Evolutionary conservation across 2,797 vertebrate genomes (phyloP).

Genomic region (Acestrorhynchus altus): DNA sequence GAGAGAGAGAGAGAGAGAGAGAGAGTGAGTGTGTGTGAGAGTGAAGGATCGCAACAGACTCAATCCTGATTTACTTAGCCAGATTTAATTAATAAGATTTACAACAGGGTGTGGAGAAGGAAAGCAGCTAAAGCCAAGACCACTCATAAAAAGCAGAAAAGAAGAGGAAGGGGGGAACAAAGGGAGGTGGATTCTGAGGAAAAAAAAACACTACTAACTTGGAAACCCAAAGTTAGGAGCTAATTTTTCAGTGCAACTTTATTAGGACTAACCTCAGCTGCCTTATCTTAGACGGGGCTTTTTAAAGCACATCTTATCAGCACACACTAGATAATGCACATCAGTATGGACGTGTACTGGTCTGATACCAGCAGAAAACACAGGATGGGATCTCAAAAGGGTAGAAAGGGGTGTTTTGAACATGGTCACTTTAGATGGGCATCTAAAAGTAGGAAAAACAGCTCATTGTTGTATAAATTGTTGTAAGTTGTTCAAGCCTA

Average conservation of each 20-base stretch:
- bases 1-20: not conserved
- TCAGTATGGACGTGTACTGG: no score
- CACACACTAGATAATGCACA: no score
- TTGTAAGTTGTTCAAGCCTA: no score
- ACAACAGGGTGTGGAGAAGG: slow-evolving; percentile 52
- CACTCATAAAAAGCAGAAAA: slow-evolving; percentile 44
- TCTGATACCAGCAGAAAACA: no score
- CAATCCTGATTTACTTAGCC: slow-evolving; percentile 48
- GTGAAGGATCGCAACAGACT: not conserved
- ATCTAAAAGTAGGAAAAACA: no score
- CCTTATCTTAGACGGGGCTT: not conserved
- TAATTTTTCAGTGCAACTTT: slow-evolving; percentile 31
- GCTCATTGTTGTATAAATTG: no score
- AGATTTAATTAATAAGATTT: slow-evolving; percentile 65
- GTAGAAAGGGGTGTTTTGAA: slow-evolving; percentile 15
- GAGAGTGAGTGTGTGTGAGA: not conserved
- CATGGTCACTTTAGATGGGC: no score
- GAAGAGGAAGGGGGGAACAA: slow-evolving; percentile 10
- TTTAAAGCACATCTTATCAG: slow-evolving; percentile 11
- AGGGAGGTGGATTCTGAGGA: slow-evolving; percentile 34
- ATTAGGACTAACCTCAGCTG: slow-evolving; percentile 7
- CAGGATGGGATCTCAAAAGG: no score
- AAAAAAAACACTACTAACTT: slow-evolving; percentile 43
- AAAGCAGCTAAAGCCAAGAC: slow-evolving; percentile 44
- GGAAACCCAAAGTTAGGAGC: not conserved